These are phyloP conservation scores for Bergia sp. DNA, from an alignment of 92 coral and sea anemone species.

Conservation along the genomic window DNA sequence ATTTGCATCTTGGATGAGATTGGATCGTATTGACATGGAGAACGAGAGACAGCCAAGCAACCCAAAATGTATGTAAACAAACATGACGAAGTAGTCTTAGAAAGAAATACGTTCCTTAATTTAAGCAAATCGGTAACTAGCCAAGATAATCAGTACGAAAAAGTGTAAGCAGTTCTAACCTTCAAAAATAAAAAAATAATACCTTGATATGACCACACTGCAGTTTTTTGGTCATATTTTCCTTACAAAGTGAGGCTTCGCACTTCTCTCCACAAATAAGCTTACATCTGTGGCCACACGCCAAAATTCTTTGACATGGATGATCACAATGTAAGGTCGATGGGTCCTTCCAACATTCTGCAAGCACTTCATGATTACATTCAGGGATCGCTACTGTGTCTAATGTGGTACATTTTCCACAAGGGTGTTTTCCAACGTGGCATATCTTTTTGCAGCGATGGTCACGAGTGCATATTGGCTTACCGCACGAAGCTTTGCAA, in stretches of 20 bases:
- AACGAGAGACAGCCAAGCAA: no score
- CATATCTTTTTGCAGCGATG: conserved; percentile 48
- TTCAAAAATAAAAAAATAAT: not conserved
- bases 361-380: conserved; percentile 34
- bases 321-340: conserved; percentile 22
- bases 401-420: conserved; percentile 31
- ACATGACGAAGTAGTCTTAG: no score
- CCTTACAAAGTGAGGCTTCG: conserved; percentile 20
- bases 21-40: no score
- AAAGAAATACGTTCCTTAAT: no score
- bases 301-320: conserved; percentile 44
- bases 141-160: no score
- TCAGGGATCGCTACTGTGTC: conserved; percentile 15
- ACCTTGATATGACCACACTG: conserved; percentile 33
- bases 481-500: conserved; percentile 41
- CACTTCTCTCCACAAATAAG: conserved; percentile 54
- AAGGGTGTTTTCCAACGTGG: conserved; percentile 38
- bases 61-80: no score
- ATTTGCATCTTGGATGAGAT: no score
- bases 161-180: no score
- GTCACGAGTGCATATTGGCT: conserved; percentile 23
- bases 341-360: conserved; percentile 21
- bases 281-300: conserved; percentile 46
- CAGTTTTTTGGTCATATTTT: conserved; percentile 3
- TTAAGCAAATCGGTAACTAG: no score